Percentiles rank a stretch among this genome's conserved stretches.
phyloP scores from a whole-genome alignment of 30 jellyfish, hydroid and myxozoan species.

The Morbakka virulenta region DNA sequence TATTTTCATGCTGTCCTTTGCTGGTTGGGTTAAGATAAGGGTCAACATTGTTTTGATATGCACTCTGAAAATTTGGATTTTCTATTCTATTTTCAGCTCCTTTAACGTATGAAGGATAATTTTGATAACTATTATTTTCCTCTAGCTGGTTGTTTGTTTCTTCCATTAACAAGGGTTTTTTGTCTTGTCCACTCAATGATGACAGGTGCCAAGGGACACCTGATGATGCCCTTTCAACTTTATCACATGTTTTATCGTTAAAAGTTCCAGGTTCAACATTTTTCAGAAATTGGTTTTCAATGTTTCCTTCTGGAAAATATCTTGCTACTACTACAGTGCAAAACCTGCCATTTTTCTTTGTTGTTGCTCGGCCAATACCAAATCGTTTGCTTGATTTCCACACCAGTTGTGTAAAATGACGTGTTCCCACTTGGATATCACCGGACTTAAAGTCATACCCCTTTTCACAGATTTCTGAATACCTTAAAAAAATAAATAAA shows the following conservation, averaged over 20 bases:
- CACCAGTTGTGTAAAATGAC: constrained; percentile 81
- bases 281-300: constrained; percentile 45
- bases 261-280: constrained; percentile 76
- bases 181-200: no score
- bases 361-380: constrained; percentile 89
- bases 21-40: no score
- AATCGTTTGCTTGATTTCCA: constrained; percentile 75
- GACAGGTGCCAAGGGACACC: no score
- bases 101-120: no score
- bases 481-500: constrained; percentile 56
- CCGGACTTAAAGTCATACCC: constrained; percentile 86
- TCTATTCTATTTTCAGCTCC: no score
- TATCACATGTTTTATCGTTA: constrained; percentile 70
- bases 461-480: constrained; percentile 82
- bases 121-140: no score
- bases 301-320: constrained; percentile 76
- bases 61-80: no score
- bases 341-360: constrained; percentile 71
- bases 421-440: constrained; percentile 66
- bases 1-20: no score
- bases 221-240: constrained; percentile 21
- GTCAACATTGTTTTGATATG: no score
- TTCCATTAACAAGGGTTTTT: no score
- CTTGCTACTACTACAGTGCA: constrained; percentile 91
- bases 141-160: no score